phyloP scores from a whole-genome alignment of 1,140 invertebrate species.

The Anagrus nilaparvatae region DNA sequence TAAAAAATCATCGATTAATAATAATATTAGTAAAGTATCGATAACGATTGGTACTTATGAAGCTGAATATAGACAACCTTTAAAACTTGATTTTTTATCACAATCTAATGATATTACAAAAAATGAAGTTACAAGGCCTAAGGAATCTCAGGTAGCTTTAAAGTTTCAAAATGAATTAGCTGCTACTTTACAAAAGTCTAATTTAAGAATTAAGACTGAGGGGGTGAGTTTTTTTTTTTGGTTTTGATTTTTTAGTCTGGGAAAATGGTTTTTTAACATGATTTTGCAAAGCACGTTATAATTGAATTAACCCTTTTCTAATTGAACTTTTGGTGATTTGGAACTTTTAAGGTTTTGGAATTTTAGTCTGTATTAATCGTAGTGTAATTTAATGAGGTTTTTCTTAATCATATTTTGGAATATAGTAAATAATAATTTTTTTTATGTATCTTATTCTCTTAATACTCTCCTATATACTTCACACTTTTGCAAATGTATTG shows the following conservation, averaged over 20 bases:
- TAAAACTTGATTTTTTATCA: conserved; percentile 56
- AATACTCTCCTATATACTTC: too few species aligned
- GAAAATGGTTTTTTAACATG: background rate
- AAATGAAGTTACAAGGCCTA: conserved; percentile 13
- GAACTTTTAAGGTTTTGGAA: background rate
- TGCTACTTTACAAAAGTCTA: conserved; percentile 61
- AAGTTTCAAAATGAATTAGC: conserved; percentile 60
- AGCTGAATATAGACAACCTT: conserved; percentile 48
- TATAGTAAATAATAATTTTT: too few species aligned
- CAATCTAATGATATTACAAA: conserved; percentile 28
- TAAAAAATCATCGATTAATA: too few species aligned
- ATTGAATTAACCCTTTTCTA: background rate
- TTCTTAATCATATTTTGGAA: too few species aligned
- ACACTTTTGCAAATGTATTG: too few species aligned
- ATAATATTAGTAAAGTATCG: conserved; percentile 29
- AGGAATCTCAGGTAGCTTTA: conserved; percentile 41
- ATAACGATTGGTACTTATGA: conserved; percentile 38
- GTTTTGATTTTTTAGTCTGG: conserved; percentile 1
- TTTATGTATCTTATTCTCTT: too few species aligned
- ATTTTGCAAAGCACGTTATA: background rate
- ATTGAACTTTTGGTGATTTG: background rate
- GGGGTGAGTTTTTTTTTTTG: conserved; percentile 40
- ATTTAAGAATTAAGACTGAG: conserved; percentile 58
- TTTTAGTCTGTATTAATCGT: too few species aligned
- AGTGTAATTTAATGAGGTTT: too few species aligned